Evolutionary conservation across 1,140 invertebrate genomes (phyloP), one percentile per base, ranked within the genome.

Genomic region (Drosophila watanabei): DNA sequence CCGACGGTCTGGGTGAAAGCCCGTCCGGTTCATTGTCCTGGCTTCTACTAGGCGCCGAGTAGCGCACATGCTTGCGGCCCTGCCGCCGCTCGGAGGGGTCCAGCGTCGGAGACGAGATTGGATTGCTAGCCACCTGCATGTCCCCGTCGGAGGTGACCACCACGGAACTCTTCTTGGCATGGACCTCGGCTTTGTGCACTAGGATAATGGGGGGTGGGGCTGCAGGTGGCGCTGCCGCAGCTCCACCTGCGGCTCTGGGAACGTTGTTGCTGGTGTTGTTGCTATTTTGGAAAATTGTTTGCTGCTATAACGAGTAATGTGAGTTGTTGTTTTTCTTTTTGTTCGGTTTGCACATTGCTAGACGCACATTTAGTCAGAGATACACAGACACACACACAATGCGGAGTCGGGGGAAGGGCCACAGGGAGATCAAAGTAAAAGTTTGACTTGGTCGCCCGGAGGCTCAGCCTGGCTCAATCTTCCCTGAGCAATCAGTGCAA

Each of bases 261-360:
- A 32, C 13, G 39, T 18, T 80, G 83, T 49, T 79, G 88, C 80
- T 64, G 79, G 65, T 90, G 83, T 58, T 90, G 83, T 58, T 84
- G 90, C 90, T 87, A 92, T 78, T 90, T 84, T 92, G 80, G 81
- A 91, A 87, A 92, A 87, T 86, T 81, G 83, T 90, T 92, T 92
- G 90, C 90, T 92, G 91, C 90, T 92, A 92, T 92, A 92, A 92
- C 77, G 81, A 92, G 90, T 90, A 92, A 92, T 84, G 84, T 89
- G 85, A 91, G 89, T 83, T 77, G 59, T 90, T 73, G 62, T 51
- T 75, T 71, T 75, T 64, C 41, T 68, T 49, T 45, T 37, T 63
- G 37, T 51, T 79, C 59, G 49, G 11, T 58, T 63, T 63, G 60
- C 37, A 28, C 66, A 51, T 79, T 77, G 69, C 49, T 72, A 58